A percentile compares a stretch with the other conserved stretches of the same genome.
Conservation (phyloP, 2,113 vertebrate species). For the Psittacula cyanocephala region DNA sequence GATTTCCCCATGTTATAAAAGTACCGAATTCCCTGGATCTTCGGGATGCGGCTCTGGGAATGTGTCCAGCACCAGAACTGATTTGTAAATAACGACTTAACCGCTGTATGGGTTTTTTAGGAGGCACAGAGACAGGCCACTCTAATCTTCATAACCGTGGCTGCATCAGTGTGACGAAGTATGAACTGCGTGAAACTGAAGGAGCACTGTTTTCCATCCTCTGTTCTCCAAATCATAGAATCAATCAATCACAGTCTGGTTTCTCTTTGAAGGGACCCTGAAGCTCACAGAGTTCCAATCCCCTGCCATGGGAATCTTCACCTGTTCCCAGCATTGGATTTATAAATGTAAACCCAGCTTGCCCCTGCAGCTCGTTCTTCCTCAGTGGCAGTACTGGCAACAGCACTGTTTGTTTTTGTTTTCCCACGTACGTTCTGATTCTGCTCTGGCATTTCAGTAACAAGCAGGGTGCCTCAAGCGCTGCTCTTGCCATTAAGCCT, state of each 20-base stretch:
- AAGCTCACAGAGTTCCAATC: neutral
- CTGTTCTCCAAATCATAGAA: neutral
- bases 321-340: neutral
- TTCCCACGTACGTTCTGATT: fast-evolving
- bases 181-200: neutral
- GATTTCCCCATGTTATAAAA: neutral
- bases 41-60: neutral
- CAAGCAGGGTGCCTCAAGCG: neutral
- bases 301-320: neutral
- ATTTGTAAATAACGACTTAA: neutral
- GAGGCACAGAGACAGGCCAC: neutral
- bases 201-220: neutral
- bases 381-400: neutral
- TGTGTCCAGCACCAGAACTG: neutral
- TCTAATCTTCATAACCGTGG: fast-evolving
- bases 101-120: neutral
- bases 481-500: neutral
- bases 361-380: neutral
- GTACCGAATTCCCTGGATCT: neutral
- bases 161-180: neutral
- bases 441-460: neutral
- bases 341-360: neutral
- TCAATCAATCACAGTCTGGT: neutral
- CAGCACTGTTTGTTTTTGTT: neutral
- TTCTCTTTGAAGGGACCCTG: neutral